Evolutionary conservation across 2,888 invertebrate genomes (phyloP).

Genomic region (Odontothrips loti): DNA sequence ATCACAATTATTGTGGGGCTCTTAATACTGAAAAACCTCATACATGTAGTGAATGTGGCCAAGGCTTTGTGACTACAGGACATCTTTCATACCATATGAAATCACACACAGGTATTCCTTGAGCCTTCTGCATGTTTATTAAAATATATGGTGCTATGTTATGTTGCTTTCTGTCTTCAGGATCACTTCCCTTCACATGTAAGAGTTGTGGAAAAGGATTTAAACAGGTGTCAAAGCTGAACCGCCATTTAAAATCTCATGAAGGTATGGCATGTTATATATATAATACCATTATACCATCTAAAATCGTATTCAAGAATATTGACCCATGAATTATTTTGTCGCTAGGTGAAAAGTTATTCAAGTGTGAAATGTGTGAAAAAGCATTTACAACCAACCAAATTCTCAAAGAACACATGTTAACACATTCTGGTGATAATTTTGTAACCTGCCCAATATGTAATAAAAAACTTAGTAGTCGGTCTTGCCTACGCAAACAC

Average conservation of each 20-base stretch:
- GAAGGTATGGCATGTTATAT: not conserved
- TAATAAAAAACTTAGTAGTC: not conserved
- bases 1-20: not conserved
- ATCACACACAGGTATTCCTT: not conserved
- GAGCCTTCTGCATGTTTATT: not conserved
- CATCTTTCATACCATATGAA: not conserved
- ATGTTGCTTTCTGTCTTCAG: not conserved
- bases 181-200: not conserved
- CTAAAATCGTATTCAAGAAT: not conserved
- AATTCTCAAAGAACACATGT: not conserved
- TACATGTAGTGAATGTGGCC: not conserved
- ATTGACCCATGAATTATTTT: not conserved
- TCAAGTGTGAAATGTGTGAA: not conserved
- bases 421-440: not conserved
- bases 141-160: not conserved
- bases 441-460: not conserved
- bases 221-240: not conserved
- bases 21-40: not conserved
- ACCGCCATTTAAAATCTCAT: not conserved
- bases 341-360: not conserved
- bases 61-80: not conserved
- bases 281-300: no score
- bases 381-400: not conserved
- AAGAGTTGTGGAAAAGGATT: not conserved
- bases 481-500: not conserved